phyloP scores from a whole-genome alignment of 2,888 invertebrate species.

The Bruchidius siliquastri region DNA sequence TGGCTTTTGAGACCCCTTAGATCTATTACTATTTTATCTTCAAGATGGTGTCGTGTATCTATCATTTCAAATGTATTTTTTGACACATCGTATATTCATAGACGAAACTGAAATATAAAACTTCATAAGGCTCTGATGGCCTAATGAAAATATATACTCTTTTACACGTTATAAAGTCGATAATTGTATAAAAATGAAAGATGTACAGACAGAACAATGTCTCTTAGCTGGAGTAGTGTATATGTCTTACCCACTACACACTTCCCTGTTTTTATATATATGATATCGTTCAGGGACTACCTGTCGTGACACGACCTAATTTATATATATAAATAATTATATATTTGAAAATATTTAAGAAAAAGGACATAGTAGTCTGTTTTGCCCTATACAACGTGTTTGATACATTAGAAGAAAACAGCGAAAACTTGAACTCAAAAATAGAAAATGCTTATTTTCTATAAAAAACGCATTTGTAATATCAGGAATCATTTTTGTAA shows the following conservation, averaged over 20 bases:
- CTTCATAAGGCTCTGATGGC: no score
- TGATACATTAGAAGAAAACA: neutral
- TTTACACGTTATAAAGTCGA: constrained; percentile 6
- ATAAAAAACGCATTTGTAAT: neutral
- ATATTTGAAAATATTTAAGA: neutral
- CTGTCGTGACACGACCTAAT: constrained; percentile 25
- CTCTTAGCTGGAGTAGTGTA: neutral
- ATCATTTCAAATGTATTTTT: no score
- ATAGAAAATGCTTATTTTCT: neutral
- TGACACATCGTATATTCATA: no score
- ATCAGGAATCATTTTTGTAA: no score
- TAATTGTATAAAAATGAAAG: neutral
- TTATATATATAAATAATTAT: constrained; percentile 30
- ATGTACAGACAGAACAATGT: constrained; percentile 14
- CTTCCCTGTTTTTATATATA: constrained; percentile 23
- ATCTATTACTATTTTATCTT: no score
- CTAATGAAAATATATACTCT: constrained; percentile 5
- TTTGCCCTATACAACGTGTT: neutral
- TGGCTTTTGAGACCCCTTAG: no score
- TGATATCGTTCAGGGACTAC: constrained; percentile 18
- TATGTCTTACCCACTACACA: constrained; percentile 14
- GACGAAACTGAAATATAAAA: no score
- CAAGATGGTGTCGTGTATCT: no score
- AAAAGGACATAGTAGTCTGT: neutral
- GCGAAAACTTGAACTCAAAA: neutral